Evolutionary conservation across 1,140 invertebrate species (phyloP).

Genomic region (Lepidurus apus): DNA sequence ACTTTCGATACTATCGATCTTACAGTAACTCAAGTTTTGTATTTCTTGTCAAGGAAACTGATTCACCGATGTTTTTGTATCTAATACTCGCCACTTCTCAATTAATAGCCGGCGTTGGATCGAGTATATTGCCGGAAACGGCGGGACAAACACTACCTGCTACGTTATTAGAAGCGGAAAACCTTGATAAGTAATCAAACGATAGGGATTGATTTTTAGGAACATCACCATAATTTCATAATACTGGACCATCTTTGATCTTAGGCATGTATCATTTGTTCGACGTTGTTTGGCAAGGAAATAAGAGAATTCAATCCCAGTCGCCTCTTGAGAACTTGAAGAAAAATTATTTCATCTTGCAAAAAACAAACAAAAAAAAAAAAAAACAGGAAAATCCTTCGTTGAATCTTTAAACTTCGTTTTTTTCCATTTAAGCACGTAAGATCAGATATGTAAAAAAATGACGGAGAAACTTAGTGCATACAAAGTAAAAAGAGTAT

Average conservation of each 20-base stretch:
- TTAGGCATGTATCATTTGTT: too few relatives aligned
- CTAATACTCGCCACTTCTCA: conserved; percentile 36
- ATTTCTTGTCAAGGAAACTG: not conserved
- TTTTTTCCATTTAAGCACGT: too few relatives aligned
- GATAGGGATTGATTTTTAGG: not conserved
- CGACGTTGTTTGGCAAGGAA: too few relatives aligned
- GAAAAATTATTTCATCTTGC: too few relatives aligned
- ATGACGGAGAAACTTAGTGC: too few relatives aligned
- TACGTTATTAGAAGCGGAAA: conserved; percentile 40
- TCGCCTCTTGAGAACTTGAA: too few relatives aligned
- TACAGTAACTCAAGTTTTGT: not conserved
- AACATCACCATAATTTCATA: not conserved
- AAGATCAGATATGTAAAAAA: too few relatives aligned
- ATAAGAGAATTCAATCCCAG: too few relatives aligned
- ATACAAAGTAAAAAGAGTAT: not conserved
- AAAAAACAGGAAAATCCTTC: too few relatives aligned
- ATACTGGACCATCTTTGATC: not conserved
- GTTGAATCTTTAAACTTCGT: too few relatives aligned
- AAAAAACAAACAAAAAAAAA: too few relatives aligned
- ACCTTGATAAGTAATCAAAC: conserved; percentile 34
- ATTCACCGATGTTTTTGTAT: conserved; percentile 24
- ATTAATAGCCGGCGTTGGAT: conserved; percentile 35
- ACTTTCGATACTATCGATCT: not conserved
- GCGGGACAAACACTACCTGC: conserved; percentile 37
- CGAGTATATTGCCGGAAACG: conserved; percentile 40